A percentile compares a stretch with the other conserved stretches of the same genome.
Conservation (phyloP, 2,888 invertebrate genomes). For the Eristalis intricaria region DNA sequence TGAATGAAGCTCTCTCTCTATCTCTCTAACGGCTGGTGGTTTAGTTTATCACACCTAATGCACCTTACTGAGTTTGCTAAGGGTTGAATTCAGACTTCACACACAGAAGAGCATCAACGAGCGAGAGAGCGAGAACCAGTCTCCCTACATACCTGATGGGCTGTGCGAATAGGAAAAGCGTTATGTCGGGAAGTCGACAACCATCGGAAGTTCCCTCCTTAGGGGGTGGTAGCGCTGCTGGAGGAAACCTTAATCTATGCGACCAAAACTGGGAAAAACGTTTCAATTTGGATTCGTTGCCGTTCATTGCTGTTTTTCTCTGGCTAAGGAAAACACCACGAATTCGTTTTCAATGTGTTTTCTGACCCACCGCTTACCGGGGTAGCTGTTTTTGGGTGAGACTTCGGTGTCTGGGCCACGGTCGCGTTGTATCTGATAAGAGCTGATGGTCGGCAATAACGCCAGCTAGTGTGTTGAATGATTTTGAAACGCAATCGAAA, state of each 20-base stretch:
- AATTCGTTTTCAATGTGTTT: constrained; percentile 43
- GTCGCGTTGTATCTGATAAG: constrained; percentile 50
- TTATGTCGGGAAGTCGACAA: constrained; percentile 58
- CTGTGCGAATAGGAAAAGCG: constrained; percentile 69
- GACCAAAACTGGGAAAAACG: constrained; percentile 68
- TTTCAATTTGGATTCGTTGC: constrained; percentile 71
- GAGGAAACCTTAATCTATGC: constrained; percentile 65
- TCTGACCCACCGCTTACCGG: constrained; percentile 34
- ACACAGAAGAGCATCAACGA: constrained; percentile 48
- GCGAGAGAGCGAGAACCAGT: constrained; percentile 60
- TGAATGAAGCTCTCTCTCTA: constrained; percentile 59
- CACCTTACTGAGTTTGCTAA: constrained; percentile 48
- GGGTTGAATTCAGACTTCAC: constrained; percentile 56
- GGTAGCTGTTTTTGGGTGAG: constrained; percentile 60
- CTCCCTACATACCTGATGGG: constrained; percentile 42
- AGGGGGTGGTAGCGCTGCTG: constrained; percentile 57
- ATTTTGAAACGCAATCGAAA: neutral
- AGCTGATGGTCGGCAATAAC: constrained; percentile 47
- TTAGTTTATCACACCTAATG: constrained; percentile 67
- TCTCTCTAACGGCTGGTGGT: constrained; percentile 43
- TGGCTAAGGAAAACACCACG: constrained; percentile 51
- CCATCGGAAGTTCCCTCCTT: constrained; percentile 57
- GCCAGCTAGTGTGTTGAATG: constrained; percentile 29
- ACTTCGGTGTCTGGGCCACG: constrained; percentile 42
- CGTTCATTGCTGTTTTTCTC: constrained; percentile 65